Evolutionary conservation across 2,113 vertebrate species (phyloP).

Genomic region (Phyllostomus hastatus): DNA sequence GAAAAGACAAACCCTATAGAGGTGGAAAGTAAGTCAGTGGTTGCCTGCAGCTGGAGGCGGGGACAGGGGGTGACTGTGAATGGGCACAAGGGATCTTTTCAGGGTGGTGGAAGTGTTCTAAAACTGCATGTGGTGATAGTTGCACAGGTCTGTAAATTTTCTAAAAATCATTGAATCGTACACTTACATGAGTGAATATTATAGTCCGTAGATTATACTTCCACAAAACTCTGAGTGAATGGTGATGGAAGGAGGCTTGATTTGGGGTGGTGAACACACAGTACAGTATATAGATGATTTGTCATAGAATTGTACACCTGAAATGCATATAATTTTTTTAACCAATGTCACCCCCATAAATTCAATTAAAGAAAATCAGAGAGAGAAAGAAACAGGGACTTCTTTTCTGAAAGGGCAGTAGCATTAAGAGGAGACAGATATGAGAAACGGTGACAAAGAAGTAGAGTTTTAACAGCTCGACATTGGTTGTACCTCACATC

Average conservation of each 20-base stretch:
- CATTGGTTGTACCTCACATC: background rate
- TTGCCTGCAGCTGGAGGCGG: background rate
- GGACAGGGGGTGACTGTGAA: background rate
- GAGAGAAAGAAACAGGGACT: background rate
- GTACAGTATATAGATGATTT: too few relatives aligned
- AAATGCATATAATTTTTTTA: background rate
- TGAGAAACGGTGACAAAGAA: background rate
- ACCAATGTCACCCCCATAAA: background rate
- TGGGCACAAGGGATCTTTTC: background rate
- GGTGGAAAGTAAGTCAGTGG: background rate
- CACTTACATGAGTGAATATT: background rate
- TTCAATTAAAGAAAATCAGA: background rate
- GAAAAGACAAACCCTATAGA: background rate
- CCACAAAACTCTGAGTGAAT: background rate
- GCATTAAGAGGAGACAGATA: background rate
- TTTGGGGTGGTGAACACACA: too few relatives aligned
- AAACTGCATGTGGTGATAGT: background rate
- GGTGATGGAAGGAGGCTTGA: too few relatives aligned
- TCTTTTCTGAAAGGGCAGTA: background rate
- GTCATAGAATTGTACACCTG: background rate
- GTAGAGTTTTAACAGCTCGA: background rate
- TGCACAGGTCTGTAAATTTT: background rate
- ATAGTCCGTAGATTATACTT: background rate
- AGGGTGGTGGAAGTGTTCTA: background rate
- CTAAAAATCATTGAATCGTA: background rate